phyloP scores from a whole-genome alignment of 1,140 invertebrate species.

The Pogonus chalceus region DNA sequence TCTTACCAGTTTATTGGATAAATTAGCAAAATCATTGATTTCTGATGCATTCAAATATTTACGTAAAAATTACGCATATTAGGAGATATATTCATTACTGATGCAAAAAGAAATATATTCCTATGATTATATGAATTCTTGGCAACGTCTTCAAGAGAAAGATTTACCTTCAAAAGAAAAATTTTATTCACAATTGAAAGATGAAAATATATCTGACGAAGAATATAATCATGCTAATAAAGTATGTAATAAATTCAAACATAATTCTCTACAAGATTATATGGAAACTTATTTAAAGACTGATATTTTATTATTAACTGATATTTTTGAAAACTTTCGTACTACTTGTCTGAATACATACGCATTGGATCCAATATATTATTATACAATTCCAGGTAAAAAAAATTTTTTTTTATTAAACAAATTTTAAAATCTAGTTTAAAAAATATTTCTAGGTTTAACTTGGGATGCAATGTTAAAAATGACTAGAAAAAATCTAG shows the following conservation, averaged over 20 bases:
- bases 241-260: conserved; percentile 8
- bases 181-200: background rate
- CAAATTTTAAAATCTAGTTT: too few species aligned
- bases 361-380: too few species aligned
- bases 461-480: conserved; percentile 30
- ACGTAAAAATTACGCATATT: background rate
- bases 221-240: conserved; percentile 11
- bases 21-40: background rate
- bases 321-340: too few species aligned
- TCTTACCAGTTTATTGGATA: background rate
- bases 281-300: too few species aligned
- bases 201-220: background rate
- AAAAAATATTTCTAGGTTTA: background rate
- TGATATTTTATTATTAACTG: too few species aligned
- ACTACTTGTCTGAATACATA: too few species aligned
- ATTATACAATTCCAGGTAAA: too few species aligned
- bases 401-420: too few species aligned
- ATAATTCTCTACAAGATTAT: too few species aligned
- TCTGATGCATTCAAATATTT: background rate
- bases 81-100: background rate
- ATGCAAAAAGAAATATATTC: background rate
- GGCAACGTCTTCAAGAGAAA: background rate
- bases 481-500: conserved; percentile 25
- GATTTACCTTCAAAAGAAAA: background rate
- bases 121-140: conserved; percentile 16